Evolutionary conservation across 2,888 invertebrate genomes (phyloP).

Genomic region (Conops quadrifasciatus): DNA sequence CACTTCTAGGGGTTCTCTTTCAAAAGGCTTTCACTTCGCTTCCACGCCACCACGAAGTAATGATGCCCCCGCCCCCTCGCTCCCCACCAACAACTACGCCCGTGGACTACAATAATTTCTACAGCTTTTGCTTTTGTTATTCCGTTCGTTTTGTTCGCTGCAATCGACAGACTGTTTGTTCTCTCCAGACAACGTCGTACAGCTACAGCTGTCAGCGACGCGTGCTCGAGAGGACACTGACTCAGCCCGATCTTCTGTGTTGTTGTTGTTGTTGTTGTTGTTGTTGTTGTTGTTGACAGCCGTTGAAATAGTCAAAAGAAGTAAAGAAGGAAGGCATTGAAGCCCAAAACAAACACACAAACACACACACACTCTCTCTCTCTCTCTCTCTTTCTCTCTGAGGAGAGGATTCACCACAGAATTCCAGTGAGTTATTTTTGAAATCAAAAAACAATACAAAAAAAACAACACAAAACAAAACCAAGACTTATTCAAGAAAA

Average conservation of each 20-base stretch:
- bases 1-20: no score
- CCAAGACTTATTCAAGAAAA: not conserved
- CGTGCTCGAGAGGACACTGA: conserved; percentile 12
- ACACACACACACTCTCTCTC: not conserved
- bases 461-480: not conserved
- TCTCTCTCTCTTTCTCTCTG: not conserved
- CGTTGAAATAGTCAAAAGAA: conserved; percentile 1
- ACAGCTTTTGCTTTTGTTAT: conserved; percentile 3
- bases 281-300: conserved; percentile 2
- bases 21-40: not conserved
- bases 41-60: not conserved
- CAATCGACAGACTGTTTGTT: conserved; percentile 5
- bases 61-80: conserved; percentile 31
- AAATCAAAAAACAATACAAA: not conserved
- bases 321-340: conserved; percentile 15
- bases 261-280: conserved; percentile 22
- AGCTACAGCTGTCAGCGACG: conserved; percentile 6
- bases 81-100: conserved; percentile 18
- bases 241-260: conserved; percentile 31
- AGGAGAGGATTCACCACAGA: not conserved
- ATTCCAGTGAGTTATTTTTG: no score
- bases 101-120: conserved; percentile 2
- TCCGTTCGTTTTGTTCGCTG: conserved; percentile 27
- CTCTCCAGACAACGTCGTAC: conserved; percentile 3
- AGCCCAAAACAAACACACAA: not conserved